These are phyloP conservation scores for Tachuris rubrigastra DNA, from an alignment of 2,113 vertebrate genomes.

Conservation along the genomic window DNA sequence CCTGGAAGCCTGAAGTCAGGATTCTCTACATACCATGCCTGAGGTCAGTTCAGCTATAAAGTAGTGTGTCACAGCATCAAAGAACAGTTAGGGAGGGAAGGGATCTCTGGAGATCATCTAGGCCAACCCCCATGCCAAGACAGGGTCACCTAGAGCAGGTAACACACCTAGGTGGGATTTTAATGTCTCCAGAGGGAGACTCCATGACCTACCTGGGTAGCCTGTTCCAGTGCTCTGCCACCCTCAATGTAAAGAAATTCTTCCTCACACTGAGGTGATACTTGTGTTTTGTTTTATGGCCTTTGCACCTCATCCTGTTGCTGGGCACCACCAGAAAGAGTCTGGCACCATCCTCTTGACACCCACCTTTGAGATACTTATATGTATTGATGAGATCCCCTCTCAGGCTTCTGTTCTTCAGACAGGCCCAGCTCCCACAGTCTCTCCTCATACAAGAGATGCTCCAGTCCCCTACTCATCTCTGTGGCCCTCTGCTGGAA, in stretches of 20 bases:
- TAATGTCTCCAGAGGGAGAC: not conserved
- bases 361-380: not conserved
- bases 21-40: accelerated
- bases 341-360: not conserved
- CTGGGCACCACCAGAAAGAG: not conserved
- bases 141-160: not conserved
- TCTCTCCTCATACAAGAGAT: not conserved
- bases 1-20: not conserved
- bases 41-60: not conserved
- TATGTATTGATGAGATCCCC: not conserved
- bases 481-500: not conserved
- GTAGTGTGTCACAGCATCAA: not conserved
- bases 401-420: not conserved
- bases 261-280: not conserved
- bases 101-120: not conserved
- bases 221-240: not conserved
- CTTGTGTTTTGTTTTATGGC: not conserved
- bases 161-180: not conserved
- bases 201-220: too few relatives aligned
- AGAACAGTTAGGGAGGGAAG: not conserved
- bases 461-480: not conserved
- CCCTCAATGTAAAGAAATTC: not conserved
- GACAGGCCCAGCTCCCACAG: not conserved
- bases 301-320: not conserved
- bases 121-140: too few relatives aligned